Evolutionary conservation across 2,888 invertebrate species (phyloP).

Genomic region (Lasioglossum morio): DNA sequence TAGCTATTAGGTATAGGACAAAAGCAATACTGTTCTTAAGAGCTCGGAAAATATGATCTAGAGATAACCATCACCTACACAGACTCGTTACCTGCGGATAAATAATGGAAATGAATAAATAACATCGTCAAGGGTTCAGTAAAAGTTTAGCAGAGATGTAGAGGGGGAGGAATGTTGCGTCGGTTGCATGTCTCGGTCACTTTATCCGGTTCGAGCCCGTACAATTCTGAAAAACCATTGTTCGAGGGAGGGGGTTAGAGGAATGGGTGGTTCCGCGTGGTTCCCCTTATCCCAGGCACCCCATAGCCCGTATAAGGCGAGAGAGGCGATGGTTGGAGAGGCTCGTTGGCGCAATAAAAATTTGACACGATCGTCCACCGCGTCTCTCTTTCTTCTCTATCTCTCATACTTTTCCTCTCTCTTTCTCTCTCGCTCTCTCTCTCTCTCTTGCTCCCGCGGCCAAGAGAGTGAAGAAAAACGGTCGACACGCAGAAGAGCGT

Average conservation of each 20-base stretch:
- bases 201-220: background rate
- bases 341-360: conserved; percentile 78
- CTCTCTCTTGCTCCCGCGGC: conserved; percentile 3
- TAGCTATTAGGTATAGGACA: no score
- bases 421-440: background rate
- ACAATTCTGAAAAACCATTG: conserved; percentile 13
- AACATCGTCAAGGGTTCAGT: no score
- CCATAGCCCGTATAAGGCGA: conserved; percentile 56
- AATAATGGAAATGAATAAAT: no score
- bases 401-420: background rate
- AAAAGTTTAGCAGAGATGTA: no score
- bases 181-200: background rate
- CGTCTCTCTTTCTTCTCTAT: background rate
- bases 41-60: no score
- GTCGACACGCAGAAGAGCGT: conserved; percentile 32
- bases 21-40: no score
- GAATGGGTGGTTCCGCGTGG: background rate
- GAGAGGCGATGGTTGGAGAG: conserved; percentile 39
- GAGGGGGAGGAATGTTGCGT: background rate
- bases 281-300: conserved; percentile 8
- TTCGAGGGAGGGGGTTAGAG: background rate
- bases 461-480: conserved; percentile 65
- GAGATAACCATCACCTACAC: no score
- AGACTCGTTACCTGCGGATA: no score
- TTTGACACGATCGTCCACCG: conserved; percentile 79